phyloP scores from a whole-genome alignment of 2,888 invertebrate species.

The Rhorus exstirpatorius region DNA sequence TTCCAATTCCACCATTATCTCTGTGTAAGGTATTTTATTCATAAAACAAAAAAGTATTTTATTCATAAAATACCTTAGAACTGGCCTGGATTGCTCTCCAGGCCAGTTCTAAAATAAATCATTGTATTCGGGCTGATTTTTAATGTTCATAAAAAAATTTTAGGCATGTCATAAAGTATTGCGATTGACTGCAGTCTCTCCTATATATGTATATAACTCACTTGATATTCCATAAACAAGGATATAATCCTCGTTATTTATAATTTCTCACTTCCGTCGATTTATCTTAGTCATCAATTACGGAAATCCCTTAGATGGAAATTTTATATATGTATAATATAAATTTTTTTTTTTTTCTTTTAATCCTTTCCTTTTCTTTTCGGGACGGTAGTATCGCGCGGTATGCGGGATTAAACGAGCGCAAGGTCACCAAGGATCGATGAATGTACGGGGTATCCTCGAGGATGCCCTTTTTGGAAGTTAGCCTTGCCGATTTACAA shows the following conservation, averaged over 20 bases:
- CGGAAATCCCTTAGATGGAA: constrained; percentile 52
- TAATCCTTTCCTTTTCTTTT: constrained; percentile 7
- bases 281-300: constrained; percentile 63
- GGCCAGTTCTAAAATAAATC: too few species aligned
- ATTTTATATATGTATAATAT: constrained; percentile 9
- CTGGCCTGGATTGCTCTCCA: too few species aligned
- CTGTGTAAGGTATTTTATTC: too few species aligned
- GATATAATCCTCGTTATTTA: constrained; percentile 41
- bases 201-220: background rate
- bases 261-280: constrained; percentile 63
- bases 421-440: constrained; percentile 66
- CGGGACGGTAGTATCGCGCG: constrained; percentile 29
- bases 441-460: constrained; percentile 60
- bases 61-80: too few species aligned
- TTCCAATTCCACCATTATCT: too few species aligned
- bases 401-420: constrained; percentile 60
- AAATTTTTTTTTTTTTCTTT: constrained; percentile 14
- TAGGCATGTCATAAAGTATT: background rate
- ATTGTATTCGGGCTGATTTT: background rate
- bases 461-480: constrained; percentile 66
- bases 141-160: background rate
- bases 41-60: too few species aligned
- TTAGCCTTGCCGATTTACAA: constrained; percentile 56
- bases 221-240: constrained; percentile 58
- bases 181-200: background rate